Evolutionary conservation across 2,888 invertebrate species (phyloP), one percentile per base, ranked within the genome.

Genomic region (Chrysolina oricalcia): DNA sequence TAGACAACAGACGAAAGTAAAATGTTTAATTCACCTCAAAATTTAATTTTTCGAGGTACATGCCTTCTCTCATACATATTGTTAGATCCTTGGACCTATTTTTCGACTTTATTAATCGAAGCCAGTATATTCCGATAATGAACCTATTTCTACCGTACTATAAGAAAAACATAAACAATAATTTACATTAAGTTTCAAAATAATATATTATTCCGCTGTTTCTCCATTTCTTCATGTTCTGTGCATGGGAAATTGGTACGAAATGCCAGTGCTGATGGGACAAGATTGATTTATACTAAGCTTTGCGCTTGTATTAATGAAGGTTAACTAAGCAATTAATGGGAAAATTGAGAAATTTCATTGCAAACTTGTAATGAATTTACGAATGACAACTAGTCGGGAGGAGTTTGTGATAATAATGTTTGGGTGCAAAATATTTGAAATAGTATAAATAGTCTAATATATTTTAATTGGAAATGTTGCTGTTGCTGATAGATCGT

Each of bases 261-360:
- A 59, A 59, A 35, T 59, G 59, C 59, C 35, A 59, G n/a, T 59
- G 27, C n/a, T 17, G 59, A 59, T 59, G 17, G 59, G n/a, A 27
- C 35, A 27, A 59, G 59, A 59, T 59, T 23, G 27, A 59, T 59
- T 59, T 59, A 59, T 59, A n/a, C 19, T n/a, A 2, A 27, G 35
- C n/a, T n/a, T 15, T 35, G 35, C n/a, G 21, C 53, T 74, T 40
- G 59, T 59, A 65, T 63, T 59, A 73, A 70, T 70, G 64, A 70
- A 65, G 59, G 70, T 48, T 59, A 6, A 17, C 17, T 56, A 35
- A 59, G 63, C 63, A 74, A 74, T 62, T 74, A 70, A 70, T 53
- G 46, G 69, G 65, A 43, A 74, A 74, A 65, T 70, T 74, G 65
- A 56, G 66, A 74, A 70, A 74, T 70, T 15, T 15, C 10, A 11